Conservation (phyloP, 1,140 invertebrate genomes). For the Zaprionus lachaisei region DNA sequence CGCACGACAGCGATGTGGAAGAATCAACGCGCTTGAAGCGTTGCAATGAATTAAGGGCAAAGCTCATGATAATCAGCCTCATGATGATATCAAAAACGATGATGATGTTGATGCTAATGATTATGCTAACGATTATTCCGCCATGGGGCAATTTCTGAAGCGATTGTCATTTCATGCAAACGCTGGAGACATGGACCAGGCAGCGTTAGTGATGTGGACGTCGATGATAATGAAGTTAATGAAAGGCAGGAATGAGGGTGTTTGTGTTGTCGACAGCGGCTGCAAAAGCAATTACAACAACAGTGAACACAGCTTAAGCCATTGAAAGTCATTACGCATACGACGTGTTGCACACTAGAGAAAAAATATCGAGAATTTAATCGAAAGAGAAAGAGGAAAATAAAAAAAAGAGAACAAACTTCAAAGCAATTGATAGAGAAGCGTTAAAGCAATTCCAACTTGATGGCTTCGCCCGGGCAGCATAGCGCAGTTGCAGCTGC, state of each 20-base stretch:
- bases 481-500: conserved; percentile 45
- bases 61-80: conserved; percentile 30
- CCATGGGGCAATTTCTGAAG: conserved; percentile 22
- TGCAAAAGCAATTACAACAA: conserved; percentile 18
- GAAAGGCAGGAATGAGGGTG: conserved; percentile 39
- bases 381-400: not conserved
- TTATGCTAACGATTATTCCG: conserved; percentile 21
- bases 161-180: conserved; percentile 28
- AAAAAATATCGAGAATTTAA: not conserved
- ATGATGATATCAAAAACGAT: conserved; percentile 4
- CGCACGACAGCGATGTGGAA: conserved; percentile 40
- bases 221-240: conserved; percentile 34
- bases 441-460: conserved; percentile 32
- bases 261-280: conserved; percentile 21
- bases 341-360: conserved; percentile 38
- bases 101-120: conserved; percentile 9
- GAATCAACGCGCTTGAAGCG: conserved; percentile 45
- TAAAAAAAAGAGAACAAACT: conserved; percentile 8
- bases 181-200: conserved; percentile 17
- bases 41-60: conserved; percentile 53
- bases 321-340: conserved; percentile 39
- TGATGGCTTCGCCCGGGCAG: conserved; percentile 67
- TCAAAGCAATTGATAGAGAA: conserved; percentile 6
- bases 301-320: conserved; percentile 4
- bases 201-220: conserved; percentile 1